Percentiles rank a stretch among this genome's conserved stretches.
phyloP scores from a whole-genome alignment of 1,140 invertebrate genomes.

The Contarinia nasturtii region DNA sequence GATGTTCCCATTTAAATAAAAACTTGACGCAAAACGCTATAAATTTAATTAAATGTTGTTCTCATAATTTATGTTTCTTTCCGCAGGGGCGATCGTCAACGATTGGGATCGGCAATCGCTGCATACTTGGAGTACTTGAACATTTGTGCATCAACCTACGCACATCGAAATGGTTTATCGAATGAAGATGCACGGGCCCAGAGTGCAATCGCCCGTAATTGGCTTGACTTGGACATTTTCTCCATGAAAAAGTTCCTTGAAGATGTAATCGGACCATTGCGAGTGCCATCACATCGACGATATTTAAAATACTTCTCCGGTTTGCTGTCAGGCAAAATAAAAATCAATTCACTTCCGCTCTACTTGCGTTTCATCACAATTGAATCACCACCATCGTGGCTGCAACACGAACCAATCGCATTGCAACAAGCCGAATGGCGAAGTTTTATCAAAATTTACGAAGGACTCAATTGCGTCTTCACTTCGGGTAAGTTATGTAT shows the following conservation, averaged over 20 bases:
- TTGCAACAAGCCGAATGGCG: constrained; percentile 43
- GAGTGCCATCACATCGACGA: constrained; percentile 51
- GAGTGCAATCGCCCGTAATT: constrained; percentile 4
- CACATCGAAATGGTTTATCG: constrained; percentile 1
- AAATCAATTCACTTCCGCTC: constrained; percentile 39
- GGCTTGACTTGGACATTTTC: constrained; percentile 38
- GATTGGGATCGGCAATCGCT: constrained; percentile 3
- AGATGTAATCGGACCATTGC: constrained; percentile 45
- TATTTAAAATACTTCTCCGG: constrained; percentile 50
- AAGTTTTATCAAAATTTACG: constrained; percentile 42
- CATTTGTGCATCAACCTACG: constrained; percentile 4
- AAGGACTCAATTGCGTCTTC: constrained; percentile 51
- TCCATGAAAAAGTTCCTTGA: constrained; percentile 62
- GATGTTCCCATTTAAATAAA: too few relatives aligned
- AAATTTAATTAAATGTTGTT: too few relatives aligned
- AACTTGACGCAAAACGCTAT: too few relatives aligned
- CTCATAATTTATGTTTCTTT: background rate
- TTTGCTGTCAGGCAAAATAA: constrained; percentile 39
- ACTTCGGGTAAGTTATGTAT: constrained; percentile 30
- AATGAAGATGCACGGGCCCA: constrained; percentile 4
- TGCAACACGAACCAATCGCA: constrained; percentile 14
- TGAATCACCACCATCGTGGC: constrained; percentile 5
- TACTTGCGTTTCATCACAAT: constrained; percentile 24
- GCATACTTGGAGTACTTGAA: constrained; percentile 6
- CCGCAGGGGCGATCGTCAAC: constrained; percentile 4